Evolutionary conservation across 37 sponge, comb jelly and placozoan species (phyloP), one percentile per base, ranked within the genome.

Genomic region (Halichondria panicea): DNA sequence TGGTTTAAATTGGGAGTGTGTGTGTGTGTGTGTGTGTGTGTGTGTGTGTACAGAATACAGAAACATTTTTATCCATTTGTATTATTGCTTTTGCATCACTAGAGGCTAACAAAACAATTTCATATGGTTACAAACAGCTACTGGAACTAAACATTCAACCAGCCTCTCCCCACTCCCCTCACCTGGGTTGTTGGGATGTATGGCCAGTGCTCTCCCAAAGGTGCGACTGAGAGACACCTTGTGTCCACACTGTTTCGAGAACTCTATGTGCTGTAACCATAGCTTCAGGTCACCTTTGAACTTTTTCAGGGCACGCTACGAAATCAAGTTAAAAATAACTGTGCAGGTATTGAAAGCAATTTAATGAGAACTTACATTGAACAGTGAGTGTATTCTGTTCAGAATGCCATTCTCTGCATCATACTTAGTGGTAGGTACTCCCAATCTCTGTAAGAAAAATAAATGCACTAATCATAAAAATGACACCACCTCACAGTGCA

Each of bases 201-300:
- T 46, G 39, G 85, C 74, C 2, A 94, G 78, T 3, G 74, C 92
- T 42, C 67, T 70, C 21, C 81, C 92, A 67, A 70, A 83, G 22
- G 70, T 63, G 66, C 68, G 56, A n/a, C 93, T 46, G 2, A 91
- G 81, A 4, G 84, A 59, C 22, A 59, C 15, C 24, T 77, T 41
- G 43, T 85, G 89, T 22, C 70, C 35, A 50, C 75, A 15, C 27
- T 45, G 36, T 46, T 80, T 42, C 28, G 88, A 83, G 60, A 83
- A 91, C 50, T 82, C 75, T 25, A 86, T 79, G 55, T 94, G 84
- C 63, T 94, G 85, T 39, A 91, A 46, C 95, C 95, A 94, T 36
- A 94, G 55, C 38, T 72, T 77, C 42, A 87, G 32, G 63, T 94
- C 93, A 48, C 84, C 91, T 68, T 93, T 93, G 75, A 93, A 93